Base-by-base conservation (phyloP, 1,140 invertebrate species). In the Trichonephila inaurata region DNA sequence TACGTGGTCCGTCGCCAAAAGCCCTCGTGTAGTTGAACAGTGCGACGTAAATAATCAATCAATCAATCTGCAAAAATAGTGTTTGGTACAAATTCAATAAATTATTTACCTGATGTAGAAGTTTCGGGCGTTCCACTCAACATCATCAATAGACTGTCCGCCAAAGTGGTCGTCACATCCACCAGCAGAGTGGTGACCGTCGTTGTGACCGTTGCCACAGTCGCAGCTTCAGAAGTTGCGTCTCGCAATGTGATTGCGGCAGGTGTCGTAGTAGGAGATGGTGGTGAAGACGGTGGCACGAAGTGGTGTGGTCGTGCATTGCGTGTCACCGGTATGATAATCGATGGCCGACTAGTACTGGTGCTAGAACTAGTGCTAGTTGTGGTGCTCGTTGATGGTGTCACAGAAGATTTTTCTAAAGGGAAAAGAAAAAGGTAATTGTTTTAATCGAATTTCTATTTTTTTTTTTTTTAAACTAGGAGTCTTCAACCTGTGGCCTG, bases 321-420 rank as follows among this genome's bases (percentile, higher is more conserved):
- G 28, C 92, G 85, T 12, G 92, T 93, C 40, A 93, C 92, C 21
- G 92, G 92, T 10, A 93, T 93, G 51, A 93, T 93, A 40, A 93
- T 93, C 8, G 92, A 93, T 0, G 92, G 92, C 1, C 92, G 83
- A 82, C 92, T 93, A 16, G 92, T 93, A 60, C 92, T 93, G 1
- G 92, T 93, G 18, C 92, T 93, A 19, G 92, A 93, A 40, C 92
- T 93, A 6, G 92, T 93, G 61, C 92, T 88, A 3, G 92, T 93
- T 18, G 92, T 88, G 8, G 92, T 93, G 58, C 83, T 93, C 16
- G 92, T 93, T 0, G 92, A 88, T 60, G 92, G 92, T 14, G 85
- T 93, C 8, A 66, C 86, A 12, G 92, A 33, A 5, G 92, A 93
- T 64, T 93, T 93, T 93, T 93, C 92, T 93, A 33, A 21, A 89